A percentile compares a stretch with the other conserved stretches of the same genome.
phyloP scores from a whole-genome alignment of 2,797 vertebrate species.

The Dallia pectoralis region DNA sequence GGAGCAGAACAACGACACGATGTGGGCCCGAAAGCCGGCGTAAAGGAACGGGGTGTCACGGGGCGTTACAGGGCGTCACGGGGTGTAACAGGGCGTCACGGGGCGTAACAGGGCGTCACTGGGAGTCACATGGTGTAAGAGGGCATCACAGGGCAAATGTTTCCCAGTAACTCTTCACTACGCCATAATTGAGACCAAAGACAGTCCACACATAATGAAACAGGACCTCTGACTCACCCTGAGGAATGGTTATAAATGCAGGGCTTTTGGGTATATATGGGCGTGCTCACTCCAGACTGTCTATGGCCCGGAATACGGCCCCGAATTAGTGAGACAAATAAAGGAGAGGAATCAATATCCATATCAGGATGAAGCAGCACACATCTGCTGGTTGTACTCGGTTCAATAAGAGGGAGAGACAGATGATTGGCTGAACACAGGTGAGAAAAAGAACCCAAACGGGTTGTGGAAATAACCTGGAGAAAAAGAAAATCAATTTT shows the following conservation, averaged over 20 bases:
- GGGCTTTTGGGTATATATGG: conserved; percentile 33
- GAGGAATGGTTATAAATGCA: conserved; percentile 35
- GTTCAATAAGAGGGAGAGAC: background rate
- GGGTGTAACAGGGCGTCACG: too few species aligned
- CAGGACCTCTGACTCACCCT: conserved; percentile 17
- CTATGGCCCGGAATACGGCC: conserved; percentile 24
- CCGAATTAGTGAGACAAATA: conserved; percentile 3
- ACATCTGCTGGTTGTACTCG: background rate
- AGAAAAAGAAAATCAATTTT: background rate
- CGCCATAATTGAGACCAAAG: conserved; percentile 31
- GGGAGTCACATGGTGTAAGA: too few species aligned
- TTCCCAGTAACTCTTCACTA: conserved; percentile 62
- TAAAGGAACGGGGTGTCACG: too few species aligned
- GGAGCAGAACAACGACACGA: conserved; percentile 22
- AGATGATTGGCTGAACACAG: background rate
- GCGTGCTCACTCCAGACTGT: conserved; percentile 34
- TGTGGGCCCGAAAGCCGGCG: background rate
- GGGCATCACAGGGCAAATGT: conserved; percentile 28
- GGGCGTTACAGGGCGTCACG: too few species aligned
- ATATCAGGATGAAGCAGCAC: background rate
- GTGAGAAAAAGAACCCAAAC: background rate
- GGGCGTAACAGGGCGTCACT: too few species aligned
- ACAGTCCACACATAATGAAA: conserved; percentile 38
- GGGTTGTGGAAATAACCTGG: background rate
- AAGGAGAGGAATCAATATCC: conserved; percentile 33